These are phyloP conservation scores for Pteria penguin DNA, from an alignment of 2,888 invertebrate species.

Conservation along the genomic window DNA sequence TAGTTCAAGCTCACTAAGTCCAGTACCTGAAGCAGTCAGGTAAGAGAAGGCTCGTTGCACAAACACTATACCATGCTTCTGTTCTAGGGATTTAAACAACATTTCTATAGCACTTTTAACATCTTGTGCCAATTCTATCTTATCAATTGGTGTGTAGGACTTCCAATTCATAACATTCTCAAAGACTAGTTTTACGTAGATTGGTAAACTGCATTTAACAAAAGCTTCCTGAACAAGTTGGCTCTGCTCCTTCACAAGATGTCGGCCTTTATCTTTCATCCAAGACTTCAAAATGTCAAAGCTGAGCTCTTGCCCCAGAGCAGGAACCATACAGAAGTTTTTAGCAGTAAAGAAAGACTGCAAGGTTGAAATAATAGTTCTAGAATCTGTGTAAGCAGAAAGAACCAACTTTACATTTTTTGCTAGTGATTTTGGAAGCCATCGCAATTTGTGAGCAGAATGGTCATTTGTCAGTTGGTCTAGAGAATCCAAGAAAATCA, in stretches of 20 bases:
- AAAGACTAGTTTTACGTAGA: conserved; percentile 72
- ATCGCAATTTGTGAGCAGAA: conserved; percentile 69
- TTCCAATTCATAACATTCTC: conserved; percentile 69
- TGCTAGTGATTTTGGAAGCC: conserved; percentile 70
- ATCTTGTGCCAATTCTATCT: conserved; percentile 54
- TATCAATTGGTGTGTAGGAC: conserved; percentile 65
- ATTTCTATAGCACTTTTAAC: conserved; percentile 70
- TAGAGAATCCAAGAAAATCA: conserved; percentile 70
- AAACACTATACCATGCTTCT: conserved; percentile 67
- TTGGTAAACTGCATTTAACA: conserved; percentile 66
- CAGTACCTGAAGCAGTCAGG: conserved; percentile 68
- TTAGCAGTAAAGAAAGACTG: conserved; percentile 42
- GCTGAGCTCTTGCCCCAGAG: conserved; percentile 65
- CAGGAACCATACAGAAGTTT: conserved; percentile 59
- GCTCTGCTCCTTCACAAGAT: conserved; percentile 65
- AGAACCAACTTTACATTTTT: conserved; percentile 66
- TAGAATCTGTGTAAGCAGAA: conserved; percentile 67
- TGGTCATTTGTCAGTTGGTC: conserved; percentile 68
- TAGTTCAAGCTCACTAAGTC: conserved; percentile 72
- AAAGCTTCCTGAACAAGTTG: conserved; percentile 64
- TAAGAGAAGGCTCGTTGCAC: conserved; percentile 69
- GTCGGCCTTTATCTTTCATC: conserved; percentile 57
- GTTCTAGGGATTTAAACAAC: conserved; percentile 69
- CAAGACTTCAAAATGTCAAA: conserved; percentile 64
- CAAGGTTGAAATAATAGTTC: conserved; percentile 65